Conservation (phyloP, 2,113 vertebrate species). For the Hippocampus barbouri region DNA sequence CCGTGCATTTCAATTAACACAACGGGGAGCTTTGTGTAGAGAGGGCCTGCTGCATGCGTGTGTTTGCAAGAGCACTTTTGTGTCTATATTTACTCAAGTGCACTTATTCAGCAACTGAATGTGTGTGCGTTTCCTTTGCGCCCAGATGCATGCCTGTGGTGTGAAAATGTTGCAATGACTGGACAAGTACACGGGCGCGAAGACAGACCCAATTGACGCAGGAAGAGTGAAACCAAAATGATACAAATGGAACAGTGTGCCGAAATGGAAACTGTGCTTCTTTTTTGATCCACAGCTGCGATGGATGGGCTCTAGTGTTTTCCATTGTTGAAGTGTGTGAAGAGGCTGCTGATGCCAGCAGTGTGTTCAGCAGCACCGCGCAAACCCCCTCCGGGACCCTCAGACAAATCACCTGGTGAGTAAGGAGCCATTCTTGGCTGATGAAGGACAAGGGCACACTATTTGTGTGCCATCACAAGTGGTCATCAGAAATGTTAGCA, state of each 20-base stretch:
- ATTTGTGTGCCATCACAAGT: constrained; percentile 3
- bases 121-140: constrained; percentile 9
- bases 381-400: constrained; percentile 19
- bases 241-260: background rate
- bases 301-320: constrained; percentile 42
- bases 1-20: constrained; percentile 66
- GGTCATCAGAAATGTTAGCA: background rate
- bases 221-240: constrained; percentile 4
- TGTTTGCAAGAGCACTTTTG: background rate
- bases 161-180: constrained; percentile 19
- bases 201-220: background rate
- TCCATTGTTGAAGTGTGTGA: constrained; percentile 35
- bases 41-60: constrained; percentile 6
- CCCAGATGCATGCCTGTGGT: constrained; percentile 15
- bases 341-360: constrained; percentile 53
- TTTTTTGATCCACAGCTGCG: constrained; percentile 45
- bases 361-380: constrained; percentile 33
- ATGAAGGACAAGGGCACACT: constrained; percentile 20
- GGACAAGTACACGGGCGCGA: background rate
- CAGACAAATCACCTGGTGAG: constrained; percentile 33
- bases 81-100: constrained; percentile 15
- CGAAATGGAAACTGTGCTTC: constrained; percentile 20
- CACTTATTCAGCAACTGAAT: constrained; percentile 2
- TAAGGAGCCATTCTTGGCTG: constrained; percentile 19
- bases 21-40: constrained; percentile 49